Percentiles rank a stretch among this genome's conserved stretches.
phyloP scores from a whole-genome alignment of 2,888 invertebrate species.

The Lampropteryx suffumata region DNA sequence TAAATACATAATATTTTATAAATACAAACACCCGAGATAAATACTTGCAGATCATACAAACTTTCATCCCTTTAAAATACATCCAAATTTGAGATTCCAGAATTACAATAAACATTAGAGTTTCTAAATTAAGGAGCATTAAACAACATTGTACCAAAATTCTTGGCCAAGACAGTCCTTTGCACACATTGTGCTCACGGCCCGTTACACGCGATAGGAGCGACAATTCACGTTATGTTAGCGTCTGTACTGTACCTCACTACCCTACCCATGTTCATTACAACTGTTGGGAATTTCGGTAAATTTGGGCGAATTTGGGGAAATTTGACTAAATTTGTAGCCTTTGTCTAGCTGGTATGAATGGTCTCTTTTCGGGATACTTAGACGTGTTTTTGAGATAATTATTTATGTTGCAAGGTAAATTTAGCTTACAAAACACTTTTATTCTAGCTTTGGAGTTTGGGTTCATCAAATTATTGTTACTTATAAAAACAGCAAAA shows the following conservation, averaged over 20 bases:
- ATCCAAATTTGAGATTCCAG: too few species aligned
- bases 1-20: too few species aligned
- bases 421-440: too few species aligned
- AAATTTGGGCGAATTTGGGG: background rate
- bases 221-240: conserved; percentile 16
- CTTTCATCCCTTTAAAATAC: too few species aligned
- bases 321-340: conserved; percentile 11
- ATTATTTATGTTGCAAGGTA: too few species aligned
- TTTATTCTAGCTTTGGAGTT: too few species aligned
- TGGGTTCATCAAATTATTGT: too few species aligned
- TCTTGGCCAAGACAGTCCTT: conserved; percentile 23
- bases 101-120: too few species aligned
- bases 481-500: too few species aligned
- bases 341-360: background rate
- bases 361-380: background rate
- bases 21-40: too few species aligned
- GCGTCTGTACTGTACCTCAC: conserved; percentile 3
- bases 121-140: conserved; percentile 5
- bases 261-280: conserved; percentile 14
- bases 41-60: too few species aligned
- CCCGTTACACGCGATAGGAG: conserved; percentile 19
- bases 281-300: conserved; percentile 5
- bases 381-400: background rate
- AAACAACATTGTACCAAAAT: conserved; percentile 14
- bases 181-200: conserved; percentile 22